phyloP scores from a whole-genome alignment of 2,113 vertebrate genomes.

The Bambusicola thoracicus region DNA sequence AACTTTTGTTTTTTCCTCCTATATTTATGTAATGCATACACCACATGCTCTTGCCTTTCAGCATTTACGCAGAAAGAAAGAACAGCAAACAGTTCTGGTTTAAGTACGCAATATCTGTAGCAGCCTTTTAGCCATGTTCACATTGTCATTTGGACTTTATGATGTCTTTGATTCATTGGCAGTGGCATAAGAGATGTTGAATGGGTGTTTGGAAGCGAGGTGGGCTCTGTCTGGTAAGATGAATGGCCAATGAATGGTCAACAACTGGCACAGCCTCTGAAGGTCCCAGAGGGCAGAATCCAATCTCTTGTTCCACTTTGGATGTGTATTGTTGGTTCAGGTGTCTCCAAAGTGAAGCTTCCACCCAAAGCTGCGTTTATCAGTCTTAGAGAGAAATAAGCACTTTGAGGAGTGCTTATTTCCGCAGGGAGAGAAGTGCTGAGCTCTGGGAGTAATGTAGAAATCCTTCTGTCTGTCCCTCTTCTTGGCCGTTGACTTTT shows the following conservation, averaged over 20 bases:
- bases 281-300: not conserved
- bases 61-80: not conserved
- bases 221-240: not conserved
- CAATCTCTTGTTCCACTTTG: not conserved
- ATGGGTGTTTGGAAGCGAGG: not conserved
- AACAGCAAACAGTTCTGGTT: not conserved
- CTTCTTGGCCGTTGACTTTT: not conserved
- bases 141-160: not conserved
- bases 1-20: not conserved
- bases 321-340: not conserved
- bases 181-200: not conserved
- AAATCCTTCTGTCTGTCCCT: not conserved
- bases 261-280: not conserved
- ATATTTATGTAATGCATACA: not conserved
- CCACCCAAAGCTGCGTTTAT: not conserved
- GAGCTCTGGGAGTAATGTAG: not conserved
- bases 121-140: accelerated
- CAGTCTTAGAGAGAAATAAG: not conserved
- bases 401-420: not conserved
- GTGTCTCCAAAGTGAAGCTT: not conserved
- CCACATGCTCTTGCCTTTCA: not conserved
- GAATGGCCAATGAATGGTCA: not conserved
- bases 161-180: not conserved
- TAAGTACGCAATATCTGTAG: not conserved
- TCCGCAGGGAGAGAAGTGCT: not conserved